Base-by-base conservation (phyloP, 1,140 invertebrate species). In the Drosophila saltans region DNA sequence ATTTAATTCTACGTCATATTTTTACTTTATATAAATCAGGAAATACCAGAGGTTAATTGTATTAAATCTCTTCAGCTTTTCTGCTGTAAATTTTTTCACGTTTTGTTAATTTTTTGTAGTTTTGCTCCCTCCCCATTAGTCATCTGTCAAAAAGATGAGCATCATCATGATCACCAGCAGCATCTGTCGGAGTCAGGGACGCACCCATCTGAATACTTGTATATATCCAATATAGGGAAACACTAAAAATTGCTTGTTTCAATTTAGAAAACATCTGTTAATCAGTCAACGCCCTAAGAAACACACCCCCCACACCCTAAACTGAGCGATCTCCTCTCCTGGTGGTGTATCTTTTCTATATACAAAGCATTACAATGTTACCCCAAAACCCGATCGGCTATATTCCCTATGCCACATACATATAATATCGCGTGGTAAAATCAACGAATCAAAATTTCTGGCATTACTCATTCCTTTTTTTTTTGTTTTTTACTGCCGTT, bases 191-290 rank as follows among this genome's bases (percentile, higher is more conserved):
- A 24, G 45, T 30, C 21, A 45, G 39, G 11, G 16, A 45, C 52
- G 72, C 57, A 41, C 58, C 33, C 68, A 75, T 52, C 45, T 8
- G 11, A 52, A 36, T 36, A 36, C 8, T 2, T 16, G n/a, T 45
- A 21, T 16, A 40, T 80, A 55, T 41, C 10, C 57, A 33, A 58
- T 59, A 63, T 70, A 60, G 40, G 40, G 16, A 48, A 43, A 80
- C 75, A 48, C 66, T 28, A 36, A 39, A 39, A 39, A 68, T 66
- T 36, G 52, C 28, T 62, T 57, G 58, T 70, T 60, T 76, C 66
- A 73, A 89, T 88, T 83, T 71, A 36, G 40, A 89, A 83, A 86
- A 83, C 84, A 86, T 88, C 76, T 86, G 82, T 67, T 71, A 80
- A 88, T 83, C 82, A 82, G 76, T 88, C 76, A 83, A 72, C 76